A percentile compares a stretch with the other conserved stretches of the same genome.
Conservation (phyloP, 2,888 invertebrate species). For the Drosophila anceps region DNA sequence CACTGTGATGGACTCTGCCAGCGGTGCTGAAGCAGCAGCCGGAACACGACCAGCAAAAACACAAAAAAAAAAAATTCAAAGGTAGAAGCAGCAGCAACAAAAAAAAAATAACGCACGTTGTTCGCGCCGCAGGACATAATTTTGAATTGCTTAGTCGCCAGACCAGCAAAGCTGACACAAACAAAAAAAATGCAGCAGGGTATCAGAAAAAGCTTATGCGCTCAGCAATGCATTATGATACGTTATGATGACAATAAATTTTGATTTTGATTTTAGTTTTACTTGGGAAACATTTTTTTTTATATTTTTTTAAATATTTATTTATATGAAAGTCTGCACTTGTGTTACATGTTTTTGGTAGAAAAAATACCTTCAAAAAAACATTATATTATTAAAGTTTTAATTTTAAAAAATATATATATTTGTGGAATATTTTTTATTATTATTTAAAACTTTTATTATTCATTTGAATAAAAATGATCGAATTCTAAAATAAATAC, state of each 20-base stretch:
- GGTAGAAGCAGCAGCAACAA: neutral
- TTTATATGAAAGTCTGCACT: too few species aligned
- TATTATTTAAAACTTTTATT: too few species aligned
- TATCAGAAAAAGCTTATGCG: slow-evolving; percentile 6
- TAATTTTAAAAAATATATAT: too few species aligned
- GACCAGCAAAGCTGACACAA: slow-evolving; percentile 6
- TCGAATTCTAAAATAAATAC: too few species aligned
- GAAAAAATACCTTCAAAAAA: too few species aligned
- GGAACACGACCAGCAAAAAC: slow-evolving; percentile 19
- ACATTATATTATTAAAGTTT: too few species aligned
- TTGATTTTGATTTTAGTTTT: neutral
- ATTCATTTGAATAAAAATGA: too few species aligned
- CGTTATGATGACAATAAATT: neutral
- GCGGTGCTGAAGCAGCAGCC: slow-evolving; percentile 28
- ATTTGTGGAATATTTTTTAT: too few species aligned
- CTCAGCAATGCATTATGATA: neutral
- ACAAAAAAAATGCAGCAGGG: slow-evolving; percentile 12
- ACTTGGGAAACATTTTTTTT: too few species aligned
- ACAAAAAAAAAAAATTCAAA: slow-evolving; percentile 13
- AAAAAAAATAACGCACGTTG: slow-evolving; percentile 36
- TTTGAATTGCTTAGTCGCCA: slow-evolving; percentile 65
- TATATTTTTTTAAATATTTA: too few species aligned
- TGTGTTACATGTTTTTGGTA: too few species aligned
- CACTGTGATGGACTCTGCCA: slow-evolving; percentile 46
- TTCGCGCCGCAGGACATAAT: slow-evolving; percentile 74